Conservation (phyloP, 1,140 invertebrate genomes). For the Danaus plexippus region DNA sequence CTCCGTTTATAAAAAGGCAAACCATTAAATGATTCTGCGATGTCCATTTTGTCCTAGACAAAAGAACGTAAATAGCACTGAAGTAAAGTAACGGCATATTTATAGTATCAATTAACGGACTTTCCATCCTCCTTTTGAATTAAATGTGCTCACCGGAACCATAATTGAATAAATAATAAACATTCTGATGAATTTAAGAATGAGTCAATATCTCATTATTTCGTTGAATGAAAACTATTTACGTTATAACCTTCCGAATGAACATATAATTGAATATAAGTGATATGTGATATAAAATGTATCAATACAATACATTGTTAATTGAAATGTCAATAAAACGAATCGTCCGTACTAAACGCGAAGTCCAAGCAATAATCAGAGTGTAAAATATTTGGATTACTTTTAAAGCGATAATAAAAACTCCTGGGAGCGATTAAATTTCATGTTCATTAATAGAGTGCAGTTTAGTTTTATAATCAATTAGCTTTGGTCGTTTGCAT, state of each 20-base stretch:
- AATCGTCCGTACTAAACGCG: slow-evolving; percentile 45
- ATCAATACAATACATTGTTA: not conserved
- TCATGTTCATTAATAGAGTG: too few species aligned
- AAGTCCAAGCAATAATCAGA: slow-evolving; percentile 37
- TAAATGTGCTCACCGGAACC: slow-evolving; percentile 27
- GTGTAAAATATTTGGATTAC: slow-evolving; percentile 30
- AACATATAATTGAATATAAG: not conserved
- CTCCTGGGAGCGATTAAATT: too few species aligned
- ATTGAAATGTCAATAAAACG: slow-evolving; percentile 37
- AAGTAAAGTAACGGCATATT: slow-evolving; percentile 49
- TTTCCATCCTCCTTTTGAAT: slow-evolving; percentile 42
- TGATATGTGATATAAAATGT: not conserved
- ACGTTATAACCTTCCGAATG: not conserved
- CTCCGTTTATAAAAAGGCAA: too few species aligned
- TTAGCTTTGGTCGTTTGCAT: too few species aligned
- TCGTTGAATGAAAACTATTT: not conserved
- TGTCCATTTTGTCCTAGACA: slow-evolving; percentile 30
- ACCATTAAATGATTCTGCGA: too few species aligned
- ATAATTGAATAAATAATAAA: slow-evolving; percentile 40
- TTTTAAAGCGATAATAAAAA: slow-evolving; percentile 14
- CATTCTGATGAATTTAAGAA: slow-evolving; percentile 21
- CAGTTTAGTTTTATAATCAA: too few species aligned
- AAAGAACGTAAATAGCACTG: slow-evolving; percentile 41
- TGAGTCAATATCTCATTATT: not conserved
- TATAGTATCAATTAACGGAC: slow-evolving; percentile 62